phyloP scores from a whole-genome alignment of 2,888 invertebrate genomes.

The Scaptomyza parva region DNA sequence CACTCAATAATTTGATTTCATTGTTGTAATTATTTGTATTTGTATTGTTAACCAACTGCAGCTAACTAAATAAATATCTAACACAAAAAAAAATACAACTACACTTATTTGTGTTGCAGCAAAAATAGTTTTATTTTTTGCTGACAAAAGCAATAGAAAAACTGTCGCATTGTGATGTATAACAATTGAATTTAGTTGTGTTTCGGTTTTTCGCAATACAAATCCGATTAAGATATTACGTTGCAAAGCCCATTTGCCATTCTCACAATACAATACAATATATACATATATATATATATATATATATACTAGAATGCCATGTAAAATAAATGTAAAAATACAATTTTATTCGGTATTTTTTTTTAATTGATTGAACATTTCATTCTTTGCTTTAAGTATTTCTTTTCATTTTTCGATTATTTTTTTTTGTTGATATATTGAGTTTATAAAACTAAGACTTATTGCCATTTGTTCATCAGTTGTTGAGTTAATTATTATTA shows the following conservation, averaged over 20 bases:
- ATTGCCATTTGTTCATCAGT: slow-evolving; percentile 6
- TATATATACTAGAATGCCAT: not conserved
- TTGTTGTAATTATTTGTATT: not conserved
- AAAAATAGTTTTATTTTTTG: slow-evolving; percentile 30
- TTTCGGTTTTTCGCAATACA: slow-evolving; percentile 3
- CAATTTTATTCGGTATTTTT: not conserved
- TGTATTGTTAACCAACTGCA: not conserved
- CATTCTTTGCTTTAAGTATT: not conserved
- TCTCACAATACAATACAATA: not conserved
- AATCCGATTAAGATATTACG: not conserved
- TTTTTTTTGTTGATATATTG: slow-evolving; percentile 3
- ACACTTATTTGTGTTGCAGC: not conserved
- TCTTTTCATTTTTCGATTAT: too few species aligned
- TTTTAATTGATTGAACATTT: not conserved
- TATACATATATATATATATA: not conserved
- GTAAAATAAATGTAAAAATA: not conserved
- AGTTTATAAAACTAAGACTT: slow-evolving; percentile 1
- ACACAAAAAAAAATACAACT: not conserved
- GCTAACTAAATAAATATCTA: not conserved
- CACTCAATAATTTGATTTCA: not conserved
- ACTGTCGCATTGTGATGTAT: not conserved
- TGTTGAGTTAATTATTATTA: slow-evolving; percentile 35
- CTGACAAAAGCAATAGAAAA: not conserved
- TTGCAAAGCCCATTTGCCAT: slow-evolving; percentile 1
- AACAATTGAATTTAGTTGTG: slow-evolving; percentile 11